Evolutionary conservation across 2,888 invertebrate genomes (phyloP).

Genomic region (Eledone cirrhosa): DNA sequence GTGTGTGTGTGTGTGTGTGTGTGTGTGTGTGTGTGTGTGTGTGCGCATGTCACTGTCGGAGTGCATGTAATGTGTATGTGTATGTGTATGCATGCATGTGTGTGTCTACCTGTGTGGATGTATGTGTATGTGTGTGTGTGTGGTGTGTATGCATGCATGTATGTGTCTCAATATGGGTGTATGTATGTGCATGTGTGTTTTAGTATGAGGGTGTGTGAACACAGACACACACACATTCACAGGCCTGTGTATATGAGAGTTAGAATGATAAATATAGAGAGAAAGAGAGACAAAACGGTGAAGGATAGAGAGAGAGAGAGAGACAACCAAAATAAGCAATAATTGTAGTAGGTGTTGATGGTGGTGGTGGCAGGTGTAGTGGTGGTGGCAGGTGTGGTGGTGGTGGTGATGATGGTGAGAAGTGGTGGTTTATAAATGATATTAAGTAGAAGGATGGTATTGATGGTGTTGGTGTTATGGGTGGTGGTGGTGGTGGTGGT

Average conservation of each 20-base stretch:
- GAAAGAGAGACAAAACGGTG: neutral
- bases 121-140: neutral
- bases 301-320: neutral
- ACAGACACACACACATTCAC: neutral
- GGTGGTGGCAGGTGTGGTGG: neutral
- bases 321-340: neutral
- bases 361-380: neutral
- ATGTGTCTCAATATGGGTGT: neutral
- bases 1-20: too few relatives aligned
- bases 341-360: neutral
- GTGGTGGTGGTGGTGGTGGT: neutral
- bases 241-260: neutral
- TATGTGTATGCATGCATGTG: neutral
- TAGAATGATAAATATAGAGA: neutral
- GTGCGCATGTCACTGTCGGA: too few relatives aligned
- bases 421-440: too few relatives aligned
- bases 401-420: neutral
- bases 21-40: too few relatives aligned
- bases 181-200: neutral
- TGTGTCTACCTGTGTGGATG: too few relatives aligned
- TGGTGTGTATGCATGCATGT: neutral
- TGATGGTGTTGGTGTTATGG: neutral
- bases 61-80: too few relatives aligned
- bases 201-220: neutral
- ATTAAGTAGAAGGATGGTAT: neutral